phyloP scores from a whole-genome alignment of 2,797 vertebrate genomes.

The Alfaro cultratus region DNA sequence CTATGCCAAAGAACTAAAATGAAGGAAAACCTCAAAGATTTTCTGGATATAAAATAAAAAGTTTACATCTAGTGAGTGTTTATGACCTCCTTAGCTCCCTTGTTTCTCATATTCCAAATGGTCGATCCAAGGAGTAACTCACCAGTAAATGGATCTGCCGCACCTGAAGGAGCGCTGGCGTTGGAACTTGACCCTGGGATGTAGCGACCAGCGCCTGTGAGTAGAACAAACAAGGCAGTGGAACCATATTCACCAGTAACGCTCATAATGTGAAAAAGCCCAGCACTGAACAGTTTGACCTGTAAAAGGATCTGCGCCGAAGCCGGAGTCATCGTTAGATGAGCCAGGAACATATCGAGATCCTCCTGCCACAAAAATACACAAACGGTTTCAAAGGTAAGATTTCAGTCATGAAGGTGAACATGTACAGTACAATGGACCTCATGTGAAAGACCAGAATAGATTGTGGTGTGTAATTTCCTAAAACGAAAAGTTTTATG shows the following conservation, averaged over 20 bases:
- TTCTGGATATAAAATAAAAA: neutral
- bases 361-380: slow-evolving; percentile 78
- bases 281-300: slow-evolving; percentile 68
- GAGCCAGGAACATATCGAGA: slow-evolving; percentile 90
- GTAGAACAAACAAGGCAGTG: neutral
- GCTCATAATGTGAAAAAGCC: neutral
- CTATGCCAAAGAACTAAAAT: no score
- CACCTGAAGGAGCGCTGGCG: slow-evolving; percentile 50
- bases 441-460: neutral
- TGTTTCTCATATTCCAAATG: neutral
- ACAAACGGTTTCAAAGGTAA: neutral
- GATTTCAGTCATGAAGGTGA: neutral
- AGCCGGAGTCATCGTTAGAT: slow-evolving; percentile 61
- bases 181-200: slow-evolving; percentile 73
- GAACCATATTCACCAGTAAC: neutral
- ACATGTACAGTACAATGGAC: neutral
- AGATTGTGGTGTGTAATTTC: neutral
- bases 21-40: neutral
- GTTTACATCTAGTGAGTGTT: neutral
- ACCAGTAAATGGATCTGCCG: slow-evolving; percentile 82
- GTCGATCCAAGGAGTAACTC: slow-evolving; percentile 5
- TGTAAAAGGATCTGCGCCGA: slow-evolving; percentile 90
- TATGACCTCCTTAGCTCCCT: neutral
- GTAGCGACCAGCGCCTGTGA: slow-evolving; percentile 86
- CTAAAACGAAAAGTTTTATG: neutral